phyloP scores from a whole-genome alignment of 2,113 vertebrate genomes.

The Peucedramus taeniatus region DNA sequence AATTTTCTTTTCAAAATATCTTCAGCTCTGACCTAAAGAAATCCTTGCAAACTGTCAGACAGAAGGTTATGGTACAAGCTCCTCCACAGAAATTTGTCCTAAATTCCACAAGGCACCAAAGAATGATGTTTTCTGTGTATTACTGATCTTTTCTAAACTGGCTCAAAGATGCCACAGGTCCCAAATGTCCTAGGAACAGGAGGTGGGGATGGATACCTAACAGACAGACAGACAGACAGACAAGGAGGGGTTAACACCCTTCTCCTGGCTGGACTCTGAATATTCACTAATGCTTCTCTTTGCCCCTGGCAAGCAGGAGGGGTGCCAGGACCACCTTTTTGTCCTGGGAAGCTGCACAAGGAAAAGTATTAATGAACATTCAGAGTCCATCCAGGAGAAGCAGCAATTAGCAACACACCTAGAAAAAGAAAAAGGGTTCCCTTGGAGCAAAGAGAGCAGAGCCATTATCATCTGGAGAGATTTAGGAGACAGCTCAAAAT shows the following conservation, averaged over 20 bases:
- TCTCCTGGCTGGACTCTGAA: background rate
- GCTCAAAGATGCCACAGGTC: background rate
- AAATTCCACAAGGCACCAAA: background rate
- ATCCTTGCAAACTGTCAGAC: background rate
- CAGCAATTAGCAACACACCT: background rate
- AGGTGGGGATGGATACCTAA: background rate
- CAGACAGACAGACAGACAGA: background rate
- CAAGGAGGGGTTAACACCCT: background rate
- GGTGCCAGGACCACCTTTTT: background rate
- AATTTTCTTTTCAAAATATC: background rate
- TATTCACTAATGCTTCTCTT: background rate
- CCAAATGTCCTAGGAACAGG: background rate
- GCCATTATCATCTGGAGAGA: background rate
- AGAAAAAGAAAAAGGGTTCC: background rate
- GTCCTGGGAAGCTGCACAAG: background rate
- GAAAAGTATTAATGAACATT: background rate
- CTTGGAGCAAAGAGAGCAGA: background rate
- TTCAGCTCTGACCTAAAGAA: background rate
- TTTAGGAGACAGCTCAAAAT: slow-evolving; percentile 14
- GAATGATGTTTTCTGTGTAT: background rate
- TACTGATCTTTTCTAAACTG: background rate
- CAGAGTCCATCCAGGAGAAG: background rate
- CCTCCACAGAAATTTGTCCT: background rate
- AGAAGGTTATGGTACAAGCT: background rate
- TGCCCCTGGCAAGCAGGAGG: background rate